A percentile compares a stretch with the other conserved stretches of the same genome.
phyloP scores from a whole-genome alignment of 2,888 invertebrate species.

The Catotricha subobsoleta region DNA sequence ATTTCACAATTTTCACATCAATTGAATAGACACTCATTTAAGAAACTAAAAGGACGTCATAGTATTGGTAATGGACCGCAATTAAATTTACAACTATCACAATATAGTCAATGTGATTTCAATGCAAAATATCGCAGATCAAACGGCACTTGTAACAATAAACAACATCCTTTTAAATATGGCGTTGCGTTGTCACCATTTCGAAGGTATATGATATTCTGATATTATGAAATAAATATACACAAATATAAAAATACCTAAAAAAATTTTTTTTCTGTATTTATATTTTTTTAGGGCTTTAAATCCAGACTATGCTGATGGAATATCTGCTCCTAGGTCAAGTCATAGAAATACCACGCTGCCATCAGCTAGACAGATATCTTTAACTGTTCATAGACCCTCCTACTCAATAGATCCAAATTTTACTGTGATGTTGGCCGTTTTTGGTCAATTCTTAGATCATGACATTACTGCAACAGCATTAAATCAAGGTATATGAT shows the following conservation, averaged over 20 bases:
- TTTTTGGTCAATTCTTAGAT: constrained; percentile 78
- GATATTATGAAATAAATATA: background rate
- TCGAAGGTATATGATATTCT: constrained; percentile 29
- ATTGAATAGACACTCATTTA: constrained; percentile 2
- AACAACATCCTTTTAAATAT: constrained; percentile 40
- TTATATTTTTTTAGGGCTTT: constrained; percentile 28
- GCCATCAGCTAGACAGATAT: constrained; percentile 60
- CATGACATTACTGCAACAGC: constrained; percentile 78
- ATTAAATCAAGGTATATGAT: constrained; percentile 43
- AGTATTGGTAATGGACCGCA: constrained; percentile 26
- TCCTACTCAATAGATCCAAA: constrained; percentile 52
- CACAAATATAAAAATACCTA: background rate
- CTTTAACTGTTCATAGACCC: constrained; percentile 52
- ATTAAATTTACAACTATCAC: constrained; percentile 16
- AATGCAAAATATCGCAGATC: constrained; percentile 41
- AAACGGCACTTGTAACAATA: constrained; percentile 64
- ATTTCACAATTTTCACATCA: constrained; percentile 6
- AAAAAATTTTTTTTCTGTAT: background rate
- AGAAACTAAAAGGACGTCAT: constrained; percentile 14
- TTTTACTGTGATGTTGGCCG: constrained; percentile 69
- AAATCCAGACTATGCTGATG: constrained; percentile 58
- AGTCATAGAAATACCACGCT: constrained; percentile 33
- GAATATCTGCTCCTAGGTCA: constrained; percentile 44
- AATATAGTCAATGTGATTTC: constrained; percentile 25
- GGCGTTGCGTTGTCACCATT: constrained; percentile 61